These are phyloP conservation scores for Hydrotaea diabolus DNA, from an alignment of 2,888 invertebrate species.

Conservation along the genomic window DNA sequence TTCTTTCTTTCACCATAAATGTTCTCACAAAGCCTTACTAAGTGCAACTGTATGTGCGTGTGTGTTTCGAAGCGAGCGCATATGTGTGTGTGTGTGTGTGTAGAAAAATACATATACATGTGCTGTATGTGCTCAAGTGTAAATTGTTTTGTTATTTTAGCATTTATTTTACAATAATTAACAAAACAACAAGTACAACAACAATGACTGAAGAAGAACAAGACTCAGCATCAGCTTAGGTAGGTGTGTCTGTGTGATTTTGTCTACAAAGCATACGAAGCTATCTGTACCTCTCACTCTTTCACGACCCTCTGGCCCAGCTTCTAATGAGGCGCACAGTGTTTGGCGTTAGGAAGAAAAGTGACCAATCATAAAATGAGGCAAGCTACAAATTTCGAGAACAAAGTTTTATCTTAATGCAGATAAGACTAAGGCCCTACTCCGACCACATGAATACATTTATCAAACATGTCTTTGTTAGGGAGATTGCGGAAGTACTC, in stretches of 20 bases:
- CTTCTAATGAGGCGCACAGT: neutral
- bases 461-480: too few species aligned
- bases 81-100: constrained; percentile 13
- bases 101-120: neutral
- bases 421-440: too few species aligned
- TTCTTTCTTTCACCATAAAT: constrained; percentile 4
- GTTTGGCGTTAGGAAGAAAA: too few species aligned
- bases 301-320: neutral
- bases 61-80: too few species aligned
- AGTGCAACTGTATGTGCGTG: constrained; percentile 39
- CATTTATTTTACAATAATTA: constrained; percentile 68
- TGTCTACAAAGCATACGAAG: constrained; percentile 10
- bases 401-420: too few species aligned
- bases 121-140: constrained; percentile 65
- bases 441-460: too few species aligned
- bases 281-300: neutral
- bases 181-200: constrained; percentile 60
- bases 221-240: constrained; percentile 28
- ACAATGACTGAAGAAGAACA: constrained; percentile 29
- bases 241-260: constrained; percentile 18
- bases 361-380: too few species aligned
- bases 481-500: too few species aligned
- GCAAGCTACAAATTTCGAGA: too few species aligned
- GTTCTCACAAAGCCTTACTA: constrained; percentile 38
- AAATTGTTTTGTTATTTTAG: constrained; percentile 68